Evolutionary conservation across 2,797 vertebrate genomes (phyloP).

Genomic region (Anas bahamensis): DNA sequence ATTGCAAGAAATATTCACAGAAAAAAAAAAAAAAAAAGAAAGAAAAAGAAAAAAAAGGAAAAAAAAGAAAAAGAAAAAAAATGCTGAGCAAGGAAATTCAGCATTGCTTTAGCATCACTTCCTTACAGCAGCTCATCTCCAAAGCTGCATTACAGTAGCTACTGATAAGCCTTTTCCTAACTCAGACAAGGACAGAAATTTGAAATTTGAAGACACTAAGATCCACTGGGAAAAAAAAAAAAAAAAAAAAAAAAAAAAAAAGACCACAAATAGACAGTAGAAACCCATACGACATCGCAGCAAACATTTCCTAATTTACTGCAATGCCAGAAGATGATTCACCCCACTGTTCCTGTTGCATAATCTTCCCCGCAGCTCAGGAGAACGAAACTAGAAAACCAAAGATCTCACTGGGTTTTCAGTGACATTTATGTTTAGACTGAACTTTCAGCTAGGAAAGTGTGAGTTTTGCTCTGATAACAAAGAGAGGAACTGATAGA

Average conservation of each 20-base stretch:
- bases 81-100: background rate
- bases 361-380: slow-evolving; percentile 72
- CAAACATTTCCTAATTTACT: slow-evolving; percentile 66
- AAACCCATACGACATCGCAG: slow-evolving; percentile 15
- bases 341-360: slow-evolving; percentile 73
- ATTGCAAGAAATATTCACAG: background rate
- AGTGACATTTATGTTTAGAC: slow-evolving; percentile 80
- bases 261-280: slow-evolving; percentile 50
- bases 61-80: background rate
- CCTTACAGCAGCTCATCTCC: background rate
- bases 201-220: background rate
- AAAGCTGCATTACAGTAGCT: background rate
- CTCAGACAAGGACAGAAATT: background rate
- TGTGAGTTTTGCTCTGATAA: slow-evolving; percentile 57
- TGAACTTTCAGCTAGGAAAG: slow-evolving; percentile 73
- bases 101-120: background rate
- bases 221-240: background rate
- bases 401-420: slow-evolving; percentile 60
- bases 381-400: slow-evolving; percentile 71
- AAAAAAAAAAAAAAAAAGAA: background rate
- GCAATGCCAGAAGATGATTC: slow-evolving; percentile 71
- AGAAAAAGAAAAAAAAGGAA: background rate
- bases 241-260: background rate
- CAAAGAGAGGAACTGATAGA: slow-evolving; percentile 5
- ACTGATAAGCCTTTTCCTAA: background rate